Evolutionary conservation across 2,888 invertebrate species (phyloP).

Genomic region (Catotricha subobsoleta): DNA sequence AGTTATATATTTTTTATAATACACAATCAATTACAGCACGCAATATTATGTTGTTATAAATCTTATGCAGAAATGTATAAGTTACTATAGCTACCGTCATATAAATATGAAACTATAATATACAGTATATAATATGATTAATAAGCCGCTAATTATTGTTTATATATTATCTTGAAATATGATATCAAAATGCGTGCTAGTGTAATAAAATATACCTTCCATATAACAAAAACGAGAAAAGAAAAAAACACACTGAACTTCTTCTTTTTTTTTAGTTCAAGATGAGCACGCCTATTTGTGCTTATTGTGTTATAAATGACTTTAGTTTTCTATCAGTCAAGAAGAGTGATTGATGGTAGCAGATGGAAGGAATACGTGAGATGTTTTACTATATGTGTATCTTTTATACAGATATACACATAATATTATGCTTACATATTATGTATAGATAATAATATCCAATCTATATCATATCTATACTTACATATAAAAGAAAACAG

Average conservation of each 20-base stretch:
- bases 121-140: no score
- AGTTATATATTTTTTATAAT: no score
- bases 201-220: neutral
- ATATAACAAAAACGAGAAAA: no score
- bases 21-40: no score
- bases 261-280: no score
- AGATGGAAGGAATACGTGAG: slow-evolving; percentile 6
- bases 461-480: no score
- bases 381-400: slow-evolving; percentile 1
- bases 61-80: no score
- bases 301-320: slow-evolving; percentile 6
- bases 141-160: slow-evolving; percentile 1
- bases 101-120: no score
- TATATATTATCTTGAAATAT: slow-evolving; percentile 1
- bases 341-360: slow-evolving; percentile 7
- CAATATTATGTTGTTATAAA: no score
- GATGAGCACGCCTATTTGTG: slow-evolving; percentile 5
- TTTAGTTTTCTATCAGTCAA: slow-evolving; percentile 7
- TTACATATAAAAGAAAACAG: neutral
- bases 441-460: neutral
- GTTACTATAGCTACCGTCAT: no score
- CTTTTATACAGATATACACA: neutral
- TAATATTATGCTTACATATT: neutral
- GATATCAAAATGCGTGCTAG: slow-evolving; percentile 2
- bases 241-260: no score